Evolutionary conservation across 2,888 invertebrate species (phyloP), one percentile per base, ranked within the genome.

Genomic region (Lasioglossum leucozonium): DNA sequence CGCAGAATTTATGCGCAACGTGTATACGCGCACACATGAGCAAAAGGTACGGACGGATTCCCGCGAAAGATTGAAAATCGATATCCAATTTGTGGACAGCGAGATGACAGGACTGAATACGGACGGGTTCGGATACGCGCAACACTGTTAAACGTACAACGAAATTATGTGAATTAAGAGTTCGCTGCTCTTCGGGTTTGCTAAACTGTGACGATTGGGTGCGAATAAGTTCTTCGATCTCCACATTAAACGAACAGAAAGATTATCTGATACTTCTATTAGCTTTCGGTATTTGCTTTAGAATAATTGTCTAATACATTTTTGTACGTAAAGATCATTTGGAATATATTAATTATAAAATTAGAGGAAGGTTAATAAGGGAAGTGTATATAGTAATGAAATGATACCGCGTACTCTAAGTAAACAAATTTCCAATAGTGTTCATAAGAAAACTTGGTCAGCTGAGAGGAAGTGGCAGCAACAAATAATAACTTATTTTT

Each of bases 11-110:
- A 75, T 62, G 77, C 18, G 58, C 34, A 22, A 26, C 26, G 67
- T 30, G 30, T 37, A 47, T 26, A 65, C 51, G 18, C 0, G n/a
- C 55, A 55, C n/a, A n/a, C 55, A 55, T 2, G 13, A 16, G 47
- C 44, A 40, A 75, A 71, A 10, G 47, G 37, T 62, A 55, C 22
- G 51, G 47, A 42, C 22, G 37, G 79, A 84, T 74, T 51, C 77
- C 58, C 18, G 34, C n/a, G 44, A 77, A 47, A 72, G 74, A 85
- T 85, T 77, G 77, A 85, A 77, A 85, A 84, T 85, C 85, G 80
- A 85, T 85, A 80, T 84, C 77, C 75, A 81, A 85, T 85, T 86
- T 75, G 72, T 72, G 51, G 58, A 34, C 30, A 30, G 3, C 55
- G 55, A 40, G 77, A 55, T 51, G 75, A 67, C 30, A 65, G 42